Evolutionary conservation across 1,140 invertebrate genomes (phyloP).

Genomic region (Cephus cinctus): DNA sequence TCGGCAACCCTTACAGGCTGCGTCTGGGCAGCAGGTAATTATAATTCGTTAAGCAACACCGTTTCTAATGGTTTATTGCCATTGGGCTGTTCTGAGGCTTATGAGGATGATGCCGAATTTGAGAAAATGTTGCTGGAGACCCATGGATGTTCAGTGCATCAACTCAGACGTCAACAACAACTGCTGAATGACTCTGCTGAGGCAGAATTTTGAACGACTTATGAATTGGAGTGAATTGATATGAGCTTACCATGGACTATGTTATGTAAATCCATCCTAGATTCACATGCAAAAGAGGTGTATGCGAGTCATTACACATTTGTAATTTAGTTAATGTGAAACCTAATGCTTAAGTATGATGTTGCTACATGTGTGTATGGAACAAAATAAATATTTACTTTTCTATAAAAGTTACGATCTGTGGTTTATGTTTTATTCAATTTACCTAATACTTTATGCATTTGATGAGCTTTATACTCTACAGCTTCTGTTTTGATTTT

Average conservation of each 20-base stretch:
- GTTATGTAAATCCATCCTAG: constrained; percentile 2
- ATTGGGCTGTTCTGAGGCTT: constrained; percentile 9
- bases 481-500: too few species aligned
- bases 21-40: constrained; percentile 33
- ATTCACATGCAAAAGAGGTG: constrained; percentile 12
- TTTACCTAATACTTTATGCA: neutral
- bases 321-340: constrained; percentile 12
- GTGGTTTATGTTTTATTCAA: neutral
- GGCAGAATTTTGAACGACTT: constrained; percentile 37
- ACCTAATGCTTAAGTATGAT: constrained; percentile 9
- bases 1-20: constrained; percentile 15
- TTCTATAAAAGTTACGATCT: constrained; percentile 6
- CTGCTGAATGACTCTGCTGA: constrained; percentile 26
- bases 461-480: too few species aligned
- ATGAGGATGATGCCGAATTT: constrained; percentile 27
- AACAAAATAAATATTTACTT: constrained; percentile 16
- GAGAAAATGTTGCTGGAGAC: constrained; percentile 47
- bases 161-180: constrained; percentile 33
- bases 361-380: neutral
- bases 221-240: neutral
- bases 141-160: constrained; percentile 45
- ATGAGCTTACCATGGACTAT: neutral
- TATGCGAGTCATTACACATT: constrained; percentile 26
- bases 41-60: constrained; percentile 28
- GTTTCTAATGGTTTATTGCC: constrained; percentile 20